Percentiles rank a stretch among this genome's conserved stretches.
These are phyloP conservation scores for Julus scandinavius DNA, from an alignment of 2,888 invertebrate genomes.

Conservation along the genomic window DNA sequence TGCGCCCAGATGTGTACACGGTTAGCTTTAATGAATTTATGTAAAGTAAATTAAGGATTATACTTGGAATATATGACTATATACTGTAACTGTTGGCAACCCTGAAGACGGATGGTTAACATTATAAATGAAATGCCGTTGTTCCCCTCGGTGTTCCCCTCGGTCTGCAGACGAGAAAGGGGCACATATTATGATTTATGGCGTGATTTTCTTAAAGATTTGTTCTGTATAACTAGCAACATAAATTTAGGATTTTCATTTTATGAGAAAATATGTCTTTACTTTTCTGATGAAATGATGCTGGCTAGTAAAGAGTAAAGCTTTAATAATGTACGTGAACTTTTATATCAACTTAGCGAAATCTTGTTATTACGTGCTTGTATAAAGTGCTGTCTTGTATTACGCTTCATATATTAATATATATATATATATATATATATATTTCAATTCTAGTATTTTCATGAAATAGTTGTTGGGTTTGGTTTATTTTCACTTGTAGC, in stretches of 20 bases:
- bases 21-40: neutral
- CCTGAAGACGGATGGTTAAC: neutral
- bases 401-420: too few relatives aligned
- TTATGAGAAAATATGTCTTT: neutral
- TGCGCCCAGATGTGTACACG: neutral
- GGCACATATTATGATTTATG: neutral
- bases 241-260: conserved; percentile 7
- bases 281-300: too few relatives aligned
- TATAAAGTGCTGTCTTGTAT: too few relatives aligned
- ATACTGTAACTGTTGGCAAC: neutral
- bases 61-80: neutral
- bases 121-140: neutral
- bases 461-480: too few relatives aligned
- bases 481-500: too few relatives aligned
- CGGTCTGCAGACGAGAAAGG: neutral
- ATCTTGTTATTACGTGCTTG: too few relatives aligned
- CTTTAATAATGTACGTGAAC: too few relatives aligned
- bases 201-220: neutral
- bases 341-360: too few relatives aligned
- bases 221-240: neutral
- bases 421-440: too few relatives aligned
- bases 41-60: neutral
- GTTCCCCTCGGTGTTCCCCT: neutral
- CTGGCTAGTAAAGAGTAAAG: too few relatives aligned
- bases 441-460: too few relatives aligned